A percentile compares a stretch with the other conserved stretches of the same genome.
phyloP scores from a whole-genome alignment of 2,888 invertebrate genomes.

The Caenorhabditis angaria region DNA sequence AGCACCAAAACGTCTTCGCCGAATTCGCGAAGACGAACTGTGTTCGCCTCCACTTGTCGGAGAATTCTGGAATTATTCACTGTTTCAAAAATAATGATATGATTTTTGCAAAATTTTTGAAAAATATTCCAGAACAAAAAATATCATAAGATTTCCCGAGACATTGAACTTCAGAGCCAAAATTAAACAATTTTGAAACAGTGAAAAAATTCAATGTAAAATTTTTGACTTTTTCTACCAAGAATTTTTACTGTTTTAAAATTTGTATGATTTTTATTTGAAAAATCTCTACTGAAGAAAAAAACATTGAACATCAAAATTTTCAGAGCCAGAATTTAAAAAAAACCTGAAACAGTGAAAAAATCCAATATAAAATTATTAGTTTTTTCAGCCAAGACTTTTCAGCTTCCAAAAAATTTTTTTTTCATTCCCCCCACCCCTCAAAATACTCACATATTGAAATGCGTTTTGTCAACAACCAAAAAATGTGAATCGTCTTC shows the following conservation, averaged over 20 bases:
- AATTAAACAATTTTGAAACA: neutral
- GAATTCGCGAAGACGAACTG: conserved; percentile 84
- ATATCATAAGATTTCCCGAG: neutral
- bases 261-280: too few species aligned
- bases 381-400: neutral
- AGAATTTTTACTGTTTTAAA: too few species aligned
- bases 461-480: conserved; percentile 85
- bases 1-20: conserved; percentile 84
- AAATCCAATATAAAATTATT: too few species aligned
- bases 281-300: too few species aligned
- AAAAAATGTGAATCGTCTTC: conserved; percentile 86
- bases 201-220: too few species aligned
- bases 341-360: too few species aligned
- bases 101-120: neutral
- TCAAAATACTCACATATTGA: conserved; percentile 77
- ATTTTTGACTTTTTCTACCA: too few species aligned
- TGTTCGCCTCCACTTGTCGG: conserved; percentile 86
- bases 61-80: conserved; percentile 68
- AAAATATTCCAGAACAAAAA: neutral
- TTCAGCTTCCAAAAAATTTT: conserved; percentile 3
- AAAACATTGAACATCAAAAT: too few species aligned
- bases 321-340: too few species aligned
- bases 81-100: neutral
- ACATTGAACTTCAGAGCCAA: neutral
- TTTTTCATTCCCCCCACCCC: too few species aligned